A percentile compares a stretch with the other conserved stretches of the same genome.
Evolutionary conservation across 2,888 invertebrate genomes (phyloP).

Genomic region (Eumacrocentrus americanus): DNA sequence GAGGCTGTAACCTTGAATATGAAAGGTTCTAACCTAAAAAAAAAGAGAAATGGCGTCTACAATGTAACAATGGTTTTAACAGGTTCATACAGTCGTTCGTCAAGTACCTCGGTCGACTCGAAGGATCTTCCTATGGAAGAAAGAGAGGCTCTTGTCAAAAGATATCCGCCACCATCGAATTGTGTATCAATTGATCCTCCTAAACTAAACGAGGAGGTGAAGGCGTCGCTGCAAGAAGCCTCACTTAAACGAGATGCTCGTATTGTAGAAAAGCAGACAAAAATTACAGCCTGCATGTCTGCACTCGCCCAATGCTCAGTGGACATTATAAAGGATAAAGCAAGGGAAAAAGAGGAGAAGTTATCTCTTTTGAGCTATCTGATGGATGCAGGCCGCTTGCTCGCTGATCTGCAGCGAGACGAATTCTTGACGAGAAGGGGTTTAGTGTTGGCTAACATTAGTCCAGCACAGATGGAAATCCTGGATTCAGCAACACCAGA

Average conservation of each 20-base stretch:
- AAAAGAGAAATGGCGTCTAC: too few relatives aligned
- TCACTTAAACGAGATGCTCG: neutral
- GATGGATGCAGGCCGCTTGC: slow-evolving; percentile 28
- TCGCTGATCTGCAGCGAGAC: slow-evolving; percentile 34
- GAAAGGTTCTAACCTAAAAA: too few relatives aligned
- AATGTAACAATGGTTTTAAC: too few relatives aligned
- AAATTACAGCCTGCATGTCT: neutral
- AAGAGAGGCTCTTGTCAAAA: neutral
- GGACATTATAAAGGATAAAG: slow-evolving; percentile 23
- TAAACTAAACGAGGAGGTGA: slow-evolving; percentile 5
- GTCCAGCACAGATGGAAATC: slow-evolving; percentile 18
- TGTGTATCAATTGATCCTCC: slow-evolving; percentile 4
- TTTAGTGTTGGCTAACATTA: slow-evolving; percentile 23
- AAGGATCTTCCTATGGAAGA: neutral
- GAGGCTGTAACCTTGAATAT: too few relatives aligned
- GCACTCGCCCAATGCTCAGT: neutral
- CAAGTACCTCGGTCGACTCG: too few relatives aligned
- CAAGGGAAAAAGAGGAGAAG: slow-evolving; percentile 21
- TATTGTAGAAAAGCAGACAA: slow-evolving; percentile 11
- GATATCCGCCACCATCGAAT: slow-evolving; percentile 1
- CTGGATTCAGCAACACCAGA: slow-evolving; percentile 22
- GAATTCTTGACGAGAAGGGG: slow-evolving; percentile 27
- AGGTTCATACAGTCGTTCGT: too few relatives aligned
- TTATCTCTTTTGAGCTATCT: slow-evolving; percentile 21
- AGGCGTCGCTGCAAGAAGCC: neutral